Conservation (phyloP, 2,888 invertebrate species). For the Pycnomerus fuliginosus region DNA sequence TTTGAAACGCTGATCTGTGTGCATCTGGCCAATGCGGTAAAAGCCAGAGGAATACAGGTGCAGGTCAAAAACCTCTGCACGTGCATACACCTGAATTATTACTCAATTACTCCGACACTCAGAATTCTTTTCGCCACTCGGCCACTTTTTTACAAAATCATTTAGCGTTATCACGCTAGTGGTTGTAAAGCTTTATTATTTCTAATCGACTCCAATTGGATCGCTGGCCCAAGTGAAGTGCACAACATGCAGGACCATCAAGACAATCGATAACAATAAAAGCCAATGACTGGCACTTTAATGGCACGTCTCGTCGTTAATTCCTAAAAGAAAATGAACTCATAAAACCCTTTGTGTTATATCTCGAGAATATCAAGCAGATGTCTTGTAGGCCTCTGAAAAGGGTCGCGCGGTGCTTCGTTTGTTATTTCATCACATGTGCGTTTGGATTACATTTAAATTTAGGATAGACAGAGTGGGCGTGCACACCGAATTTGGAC, state of each 20-base stretch:
- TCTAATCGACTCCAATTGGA: too few species aligned
- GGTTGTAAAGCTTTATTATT: too few species aligned
- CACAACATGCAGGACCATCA: conserved; percentile 10
- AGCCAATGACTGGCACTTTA: conserved; percentile 20
- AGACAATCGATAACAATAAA: conserved; percentile 17
- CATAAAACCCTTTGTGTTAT: conserved; percentile 21
- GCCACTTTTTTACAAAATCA: conserved; percentile 9
- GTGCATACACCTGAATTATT: conserved; percentile 42
- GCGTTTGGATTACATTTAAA: neutral
- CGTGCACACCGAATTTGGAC: too few species aligned
- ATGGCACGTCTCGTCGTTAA: conserved; percentile 18
- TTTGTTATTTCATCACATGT: conserved; percentile 7
- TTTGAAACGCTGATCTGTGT: conserved; percentile 9
- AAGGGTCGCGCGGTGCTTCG: too few species aligned
- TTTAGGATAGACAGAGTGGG: too few species aligned
- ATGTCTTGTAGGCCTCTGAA: too few species aligned
- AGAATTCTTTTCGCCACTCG: neutral
- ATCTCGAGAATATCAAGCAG: conserved; percentile 20
- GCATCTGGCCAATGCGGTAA: conserved; percentile 19
- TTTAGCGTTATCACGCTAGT: too few species aligned
- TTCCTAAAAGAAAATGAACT: conserved; percentile 17
- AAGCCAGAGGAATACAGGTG: conserved; percentile 25
- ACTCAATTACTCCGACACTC: conserved; percentile 34
- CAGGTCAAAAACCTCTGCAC: conserved; percentile 41
- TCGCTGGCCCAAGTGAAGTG: conserved; percentile 12